phyloP scores from a whole-genome alignment of 2,797 vertebrate species.

The Tinamus major region DNA sequence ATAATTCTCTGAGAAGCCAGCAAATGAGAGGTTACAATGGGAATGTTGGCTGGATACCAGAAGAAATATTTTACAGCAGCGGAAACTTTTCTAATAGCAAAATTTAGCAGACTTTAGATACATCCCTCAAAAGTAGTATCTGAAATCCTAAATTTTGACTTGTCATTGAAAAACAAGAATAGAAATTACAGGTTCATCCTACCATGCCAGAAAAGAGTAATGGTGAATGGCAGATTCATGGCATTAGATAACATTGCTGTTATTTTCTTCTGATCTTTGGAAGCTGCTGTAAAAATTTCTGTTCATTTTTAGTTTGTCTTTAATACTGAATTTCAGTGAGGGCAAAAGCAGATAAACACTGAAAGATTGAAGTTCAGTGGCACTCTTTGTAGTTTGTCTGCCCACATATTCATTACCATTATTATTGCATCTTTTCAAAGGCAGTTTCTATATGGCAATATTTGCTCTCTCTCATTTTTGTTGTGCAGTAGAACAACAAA shows the following conservation, averaged over 20 bases:
- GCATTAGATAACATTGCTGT: background rate
- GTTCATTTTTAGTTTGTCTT: background rate
- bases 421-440: background rate
- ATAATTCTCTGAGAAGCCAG: slow-evolving; percentile 34
- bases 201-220: background rate
- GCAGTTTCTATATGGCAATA: background rate
- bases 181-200: background rate
- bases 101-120: background rate
- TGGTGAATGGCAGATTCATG: background rate
- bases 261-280: background rate
- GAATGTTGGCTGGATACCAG: background rate
- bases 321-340: background rate
- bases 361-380: background rate
- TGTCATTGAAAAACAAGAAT: background rate
- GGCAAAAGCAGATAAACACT: background rate
- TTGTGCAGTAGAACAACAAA: background rate
- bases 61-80: background rate
- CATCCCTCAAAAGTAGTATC: background rate
- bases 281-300: background rate
- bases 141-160: background rate
- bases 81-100: slow-evolving; percentile 7
- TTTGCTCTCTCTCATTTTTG: background rate
- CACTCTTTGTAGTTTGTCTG: background rate
- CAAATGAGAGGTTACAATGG: background rate
- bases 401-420: background rate